Percentiles rank a stretch among this genome's conserved stretches.
phyloP scores from a whole-genome alignment of 2,113 vertebrate species.

The Muntiacus reevesi region DNA sequence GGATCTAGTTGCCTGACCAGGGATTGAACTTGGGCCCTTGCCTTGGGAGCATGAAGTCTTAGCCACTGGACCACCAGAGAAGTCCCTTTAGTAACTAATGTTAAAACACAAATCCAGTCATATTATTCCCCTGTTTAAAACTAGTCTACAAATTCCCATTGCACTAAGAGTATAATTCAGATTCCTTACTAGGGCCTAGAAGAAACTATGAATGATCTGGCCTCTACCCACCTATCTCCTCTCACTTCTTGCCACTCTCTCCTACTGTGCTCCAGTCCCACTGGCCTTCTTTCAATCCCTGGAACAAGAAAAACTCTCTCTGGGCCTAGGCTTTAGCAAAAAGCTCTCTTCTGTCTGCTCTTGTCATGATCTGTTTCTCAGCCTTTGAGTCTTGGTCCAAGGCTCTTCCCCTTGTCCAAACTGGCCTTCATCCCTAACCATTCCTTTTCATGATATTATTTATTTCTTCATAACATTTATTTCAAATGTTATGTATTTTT shows the following conservation, averaged over 20 bases:
- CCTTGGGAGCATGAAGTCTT: neutral
- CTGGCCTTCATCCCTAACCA: neutral
- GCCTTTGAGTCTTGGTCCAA: neutral
- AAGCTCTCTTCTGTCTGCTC: neutral
- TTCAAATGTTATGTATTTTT: neutral
- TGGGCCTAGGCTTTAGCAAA: neutral
- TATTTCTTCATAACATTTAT: neutral
- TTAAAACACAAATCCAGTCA: neutral
- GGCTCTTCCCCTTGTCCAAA: neutral
- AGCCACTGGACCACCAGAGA: neutral
- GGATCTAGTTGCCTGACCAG: neutral
- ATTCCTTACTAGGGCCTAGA: neutral
- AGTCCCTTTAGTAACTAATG: neutral
- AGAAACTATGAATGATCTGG: neutral
- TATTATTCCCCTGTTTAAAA: slow-evolving; percentile 9
- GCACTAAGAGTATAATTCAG: neutral
- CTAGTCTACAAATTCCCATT: neutral
- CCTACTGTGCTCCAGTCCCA: neutral
- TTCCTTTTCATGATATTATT: neutral
- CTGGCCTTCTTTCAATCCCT: neutral
- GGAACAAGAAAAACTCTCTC: neutral
- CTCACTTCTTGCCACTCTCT: neutral
- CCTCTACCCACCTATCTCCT: neutral
- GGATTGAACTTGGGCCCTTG: neutral
- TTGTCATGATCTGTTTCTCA: neutral